Percentiles rank a stretch among this genome's conserved stretches.
Evolutionary conservation across 1,140 invertebrate genomes (phyloP).

Genomic region (Alviniconcha marisindica): DNA sequence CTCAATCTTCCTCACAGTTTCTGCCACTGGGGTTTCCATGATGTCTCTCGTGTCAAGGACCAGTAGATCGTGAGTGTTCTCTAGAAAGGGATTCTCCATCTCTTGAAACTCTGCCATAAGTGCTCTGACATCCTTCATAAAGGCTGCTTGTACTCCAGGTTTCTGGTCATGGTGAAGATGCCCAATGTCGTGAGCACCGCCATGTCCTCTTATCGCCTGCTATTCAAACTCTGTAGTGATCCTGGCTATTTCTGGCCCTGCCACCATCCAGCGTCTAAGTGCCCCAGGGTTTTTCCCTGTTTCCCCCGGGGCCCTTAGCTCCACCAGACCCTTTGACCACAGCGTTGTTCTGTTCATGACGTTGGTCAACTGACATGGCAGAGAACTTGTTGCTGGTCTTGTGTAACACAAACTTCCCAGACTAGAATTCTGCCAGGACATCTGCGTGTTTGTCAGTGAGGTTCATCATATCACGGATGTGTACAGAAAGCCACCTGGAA

Average conservation of each 20-base stretch:
- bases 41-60: neutral
- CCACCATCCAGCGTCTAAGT: no score
- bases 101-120: no score
- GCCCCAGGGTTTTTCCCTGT: neutral
- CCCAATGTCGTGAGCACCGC: no score
- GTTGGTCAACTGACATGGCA: constrained; percentile 53
- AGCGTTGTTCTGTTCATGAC: constrained; percentile 60
- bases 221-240: no score
- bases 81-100: no score
- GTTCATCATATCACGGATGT: constrained; percentile 44
- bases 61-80: neutral
- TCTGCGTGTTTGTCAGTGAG: neutral
- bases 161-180: no score
- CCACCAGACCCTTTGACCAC: constrained; percentile 56
- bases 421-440: neutral
- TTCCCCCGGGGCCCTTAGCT: neutral
- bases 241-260: no score
- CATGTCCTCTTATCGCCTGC: no score
- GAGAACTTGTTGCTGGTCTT: no score
- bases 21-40: neutral
- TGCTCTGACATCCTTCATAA: no score
- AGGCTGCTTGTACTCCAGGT: no score
- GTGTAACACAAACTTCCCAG: neutral
- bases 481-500: constrained; percentile 54
- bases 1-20: neutral